A percentile compares a stretch with the other conserved stretches of the same genome.
phyloP scores from a whole-genome alignment of 2,888 invertebrate genomes.

The Napeogenes inachia region DNA sequence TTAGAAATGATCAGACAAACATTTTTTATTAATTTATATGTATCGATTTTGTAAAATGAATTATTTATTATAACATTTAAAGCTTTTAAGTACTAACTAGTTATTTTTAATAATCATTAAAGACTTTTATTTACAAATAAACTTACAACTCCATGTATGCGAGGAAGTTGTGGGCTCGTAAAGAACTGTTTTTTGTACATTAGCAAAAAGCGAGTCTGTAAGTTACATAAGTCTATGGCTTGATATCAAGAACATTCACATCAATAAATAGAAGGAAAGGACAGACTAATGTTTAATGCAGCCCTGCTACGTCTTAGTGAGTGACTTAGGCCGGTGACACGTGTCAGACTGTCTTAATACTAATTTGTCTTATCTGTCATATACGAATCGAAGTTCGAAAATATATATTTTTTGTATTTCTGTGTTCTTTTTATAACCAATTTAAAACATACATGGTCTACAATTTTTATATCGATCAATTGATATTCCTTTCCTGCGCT shows the following conservation, averaged over 20 bases:
- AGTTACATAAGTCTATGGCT: slow-evolving; percentile 23
- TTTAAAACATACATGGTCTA: no score
- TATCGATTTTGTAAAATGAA: no score
- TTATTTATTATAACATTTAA: background rate
- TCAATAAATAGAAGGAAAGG: slow-evolving; percentile 31
- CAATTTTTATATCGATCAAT: no score
- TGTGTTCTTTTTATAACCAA: no score
- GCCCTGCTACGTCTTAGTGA: slow-evolving; percentile 23
- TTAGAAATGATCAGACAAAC: no score
- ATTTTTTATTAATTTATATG: no score
- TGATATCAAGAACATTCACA: slow-evolving; percentile 28
- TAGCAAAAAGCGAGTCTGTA: slow-evolving; percentile 25
- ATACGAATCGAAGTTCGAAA: background rate
- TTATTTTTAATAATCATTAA: slow-evolving; percentile 8
- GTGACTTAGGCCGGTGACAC: slow-evolving; percentile 19
- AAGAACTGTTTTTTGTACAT: slow-evolving; percentile 23
- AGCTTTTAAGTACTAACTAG: background rate
- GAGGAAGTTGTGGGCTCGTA: slow-evolving; percentile 20
- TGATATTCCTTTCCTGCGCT: no score
- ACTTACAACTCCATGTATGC: slow-evolving; percentile 26
- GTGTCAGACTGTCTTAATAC: slow-evolving; percentile 5
- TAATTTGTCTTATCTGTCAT: background rate
- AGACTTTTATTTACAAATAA: slow-evolving; percentile 22
- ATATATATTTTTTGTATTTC: no score
- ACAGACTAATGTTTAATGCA: slow-evolving; percentile 34